phyloP scores from a whole-genome alignment of 1,140 invertebrate species.

The Meloidogyne chitwoodi region DNA sequence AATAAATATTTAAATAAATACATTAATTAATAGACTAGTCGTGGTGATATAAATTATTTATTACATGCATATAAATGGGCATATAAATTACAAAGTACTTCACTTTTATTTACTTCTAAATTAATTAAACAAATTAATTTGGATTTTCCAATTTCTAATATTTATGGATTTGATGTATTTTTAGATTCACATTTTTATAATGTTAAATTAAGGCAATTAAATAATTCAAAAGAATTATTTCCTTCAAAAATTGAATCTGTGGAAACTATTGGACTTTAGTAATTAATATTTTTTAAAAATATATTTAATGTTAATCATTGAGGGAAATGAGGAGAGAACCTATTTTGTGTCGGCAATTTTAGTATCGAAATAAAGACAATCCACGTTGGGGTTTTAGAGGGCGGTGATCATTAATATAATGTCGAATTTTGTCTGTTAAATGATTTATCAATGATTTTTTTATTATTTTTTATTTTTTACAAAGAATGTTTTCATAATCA shows the following conservation, averaged over 20 bases:
- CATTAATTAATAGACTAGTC: constrained; percentile 9
- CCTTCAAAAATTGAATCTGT: background rate
- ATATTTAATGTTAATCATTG: no score
- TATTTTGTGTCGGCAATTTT: no score
- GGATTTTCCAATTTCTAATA: constrained; percentile 29
- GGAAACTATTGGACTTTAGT: background rate
- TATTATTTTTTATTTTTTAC: no score
- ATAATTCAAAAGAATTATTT: background rate
- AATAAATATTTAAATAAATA: background rate
- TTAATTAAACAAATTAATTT: constrained; percentile 23
- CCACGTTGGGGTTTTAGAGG: no score
- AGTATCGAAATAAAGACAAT: no score
- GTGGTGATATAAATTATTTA: constrained; percentile 33
- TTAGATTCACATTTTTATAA: constrained; percentile 34
- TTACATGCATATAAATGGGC: constrained; percentile 42
- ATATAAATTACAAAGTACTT: constrained; percentile 22
- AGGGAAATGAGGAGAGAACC: no score
- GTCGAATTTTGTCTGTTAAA: no score
- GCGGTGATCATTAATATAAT: no score
- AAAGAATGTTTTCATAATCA: no score
- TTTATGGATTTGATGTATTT: constrained; percentile 37
- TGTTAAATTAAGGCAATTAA: constrained; percentile 20
- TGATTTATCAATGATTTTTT: no score
- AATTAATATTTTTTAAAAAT: no score
- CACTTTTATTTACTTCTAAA: constrained; percentile 7